These are phyloP conservation scores for Nemotelus pantherinus DNA, from an alignment of 2,888 invertebrate species.

Conservation along the genomic window DNA sequence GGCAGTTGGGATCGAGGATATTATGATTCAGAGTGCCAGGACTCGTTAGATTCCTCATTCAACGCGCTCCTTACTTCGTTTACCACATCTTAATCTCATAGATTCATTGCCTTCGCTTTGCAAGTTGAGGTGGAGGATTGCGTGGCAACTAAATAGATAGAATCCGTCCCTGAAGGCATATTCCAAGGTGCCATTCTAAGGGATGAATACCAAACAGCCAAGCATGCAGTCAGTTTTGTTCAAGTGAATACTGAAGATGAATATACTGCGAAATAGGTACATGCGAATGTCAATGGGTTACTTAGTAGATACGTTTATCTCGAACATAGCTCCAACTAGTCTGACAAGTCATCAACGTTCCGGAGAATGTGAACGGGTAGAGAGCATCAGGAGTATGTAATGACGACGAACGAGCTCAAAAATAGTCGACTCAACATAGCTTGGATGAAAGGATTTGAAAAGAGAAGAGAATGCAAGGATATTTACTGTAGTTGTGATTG, in stretches of 20 bases:
- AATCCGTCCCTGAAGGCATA: slow-evolving; percentile 25
- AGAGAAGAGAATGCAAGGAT: not conserved
- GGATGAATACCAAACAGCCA: slow-evolving; percentile 40
- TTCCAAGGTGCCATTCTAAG: slow-evolving; percentile 39
- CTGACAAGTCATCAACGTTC: not conserved
- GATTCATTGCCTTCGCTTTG: not conserved
- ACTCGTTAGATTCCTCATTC: slow-evolving; percentile 33
- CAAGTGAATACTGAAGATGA: not conserved
- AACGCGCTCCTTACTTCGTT: slow-evolving; percentile 1
- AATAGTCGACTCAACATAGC: not conserved
- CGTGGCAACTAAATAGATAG: slow-evolving; percentile 19
- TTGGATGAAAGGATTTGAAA: not conserved
- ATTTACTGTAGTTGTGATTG: slow-evolving; percentile 31
- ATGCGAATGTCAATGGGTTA: not conserved
- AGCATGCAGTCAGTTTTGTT: slow-evolving; percentile 16
- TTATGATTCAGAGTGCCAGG: slow-evolving; percentile 33
- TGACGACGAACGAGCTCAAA: not conserved
- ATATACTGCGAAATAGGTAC: not conserved
- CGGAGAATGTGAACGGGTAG: not conserved
- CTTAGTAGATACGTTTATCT: not conserved
- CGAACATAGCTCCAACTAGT: not conserved
- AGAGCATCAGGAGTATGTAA: not conserved
- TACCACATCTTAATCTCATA: slow-evolving; percentile 9
- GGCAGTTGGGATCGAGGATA: not conserved
- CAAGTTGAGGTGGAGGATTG: not conserved